Evolutionary conservation across 1,140 invertebrate genomes (phyloP), one percentile per base, ranked within the genome.

Genomic region (Thaumatotibia leucotreta): DNA sequence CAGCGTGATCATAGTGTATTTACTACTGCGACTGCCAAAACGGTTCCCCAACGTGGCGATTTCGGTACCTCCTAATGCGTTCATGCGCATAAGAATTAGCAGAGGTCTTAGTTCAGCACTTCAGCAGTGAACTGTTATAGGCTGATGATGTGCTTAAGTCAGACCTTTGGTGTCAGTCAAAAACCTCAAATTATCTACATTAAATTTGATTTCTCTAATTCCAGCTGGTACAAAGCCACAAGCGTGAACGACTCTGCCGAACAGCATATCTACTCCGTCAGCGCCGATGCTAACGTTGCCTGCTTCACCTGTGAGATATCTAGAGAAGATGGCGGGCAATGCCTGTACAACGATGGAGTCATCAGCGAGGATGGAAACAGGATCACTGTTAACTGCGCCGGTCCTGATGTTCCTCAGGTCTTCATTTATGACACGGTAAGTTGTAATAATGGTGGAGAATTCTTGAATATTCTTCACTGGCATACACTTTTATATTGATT

Each of bases 321-420:
- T 14, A 70, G 85, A 39, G 89, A 89, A 4, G 92, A 93, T 33
- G 92, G 87, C 1, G 92, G 83, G 17, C 78, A 87, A 4, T 95
- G 94, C 83, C 87, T 96, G 73, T 94, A 94, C 85, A 93, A 95
- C 76, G 94, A 94, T 5, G 95, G 93, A 0, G 92, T 92, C 24
- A 94, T 98, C 72, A 96, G 95, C 77, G 92, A 90, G 32, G 92
- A 93, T 61, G 93, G 92, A 32, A 92, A 93, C 0, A 93, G 94
- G 77, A 95, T 96, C 78, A 92, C 94, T 2, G 88, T 97, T 39
- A 94, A 93, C 52, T 98, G 97, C 79, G 92, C 85, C 29, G 96
- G 96, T n/a, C 90, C 91, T 3, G 76, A 80, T 50, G 72, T 92
- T 22, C 91, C 91, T 0, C 84, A 91, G 74, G 74, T 88, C 29